Conservation (phyloP, 2,113 vertebrate species). For the Fregetta grallaria region DNA sequence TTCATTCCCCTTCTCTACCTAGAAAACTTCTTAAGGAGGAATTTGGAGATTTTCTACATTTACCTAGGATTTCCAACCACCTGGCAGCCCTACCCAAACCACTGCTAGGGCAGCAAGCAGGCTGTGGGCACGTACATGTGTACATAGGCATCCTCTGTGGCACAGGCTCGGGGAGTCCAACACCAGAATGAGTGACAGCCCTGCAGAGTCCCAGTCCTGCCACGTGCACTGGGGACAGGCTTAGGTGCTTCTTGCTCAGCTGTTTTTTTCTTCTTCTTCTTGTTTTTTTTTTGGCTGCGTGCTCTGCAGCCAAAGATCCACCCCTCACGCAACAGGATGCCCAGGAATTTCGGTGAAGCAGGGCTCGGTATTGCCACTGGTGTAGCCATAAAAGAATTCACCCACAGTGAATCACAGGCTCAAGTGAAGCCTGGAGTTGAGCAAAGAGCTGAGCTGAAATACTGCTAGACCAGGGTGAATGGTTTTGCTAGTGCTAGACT, state of each 20-base stretch:
- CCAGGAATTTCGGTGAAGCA: neutral
- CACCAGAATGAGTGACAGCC: neutral
- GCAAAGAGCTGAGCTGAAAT: neutral
- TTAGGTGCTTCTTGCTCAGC: neutral
- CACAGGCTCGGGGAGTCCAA: neutral
- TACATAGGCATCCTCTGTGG: neutral
- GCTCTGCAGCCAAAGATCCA: neutral
- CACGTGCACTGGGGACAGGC: neutral
- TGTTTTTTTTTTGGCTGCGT: no score
- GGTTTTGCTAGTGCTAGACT: neutral
- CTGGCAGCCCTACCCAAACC: neutral
- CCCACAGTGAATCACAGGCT: neutral
- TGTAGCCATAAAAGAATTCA: neutral
- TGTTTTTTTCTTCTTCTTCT: neutral
- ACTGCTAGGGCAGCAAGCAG: neutral
- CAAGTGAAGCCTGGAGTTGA: neutral
- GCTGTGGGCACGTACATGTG: neutral
- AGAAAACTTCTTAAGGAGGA: neutral
- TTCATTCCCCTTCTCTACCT: neutral
- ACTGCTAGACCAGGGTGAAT: fast-evolving
- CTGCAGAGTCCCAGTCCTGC: neutral
- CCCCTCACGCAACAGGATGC: fast-evolving
- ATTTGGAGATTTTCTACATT: neutral
- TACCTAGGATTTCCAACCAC: neutral
- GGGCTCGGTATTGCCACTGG: neutral